Percentiles rank a stretch among this genome's conserved stretches.
These are phyloP conservation scores for Premnoplex brunnescens DNA, from an alignment of 2,797 vertebrate species.

Conservation along the genomic window DNA sequence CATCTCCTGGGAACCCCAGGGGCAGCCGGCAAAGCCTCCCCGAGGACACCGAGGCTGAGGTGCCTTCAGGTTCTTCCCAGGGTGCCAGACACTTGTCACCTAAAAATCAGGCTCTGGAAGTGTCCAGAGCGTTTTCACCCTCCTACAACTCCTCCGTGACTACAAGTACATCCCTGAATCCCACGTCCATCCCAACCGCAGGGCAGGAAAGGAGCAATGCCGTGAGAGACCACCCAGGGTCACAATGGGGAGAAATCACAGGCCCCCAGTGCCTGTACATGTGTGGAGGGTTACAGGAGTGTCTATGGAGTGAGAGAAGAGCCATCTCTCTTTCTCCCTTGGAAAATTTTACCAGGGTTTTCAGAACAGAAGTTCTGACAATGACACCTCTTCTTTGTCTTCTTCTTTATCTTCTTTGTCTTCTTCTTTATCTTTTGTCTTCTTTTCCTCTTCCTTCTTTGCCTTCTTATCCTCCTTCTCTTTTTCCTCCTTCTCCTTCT, in stretches of 20 bases:
- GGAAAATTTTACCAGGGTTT: not conserved
- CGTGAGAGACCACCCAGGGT: rapidly evolving
- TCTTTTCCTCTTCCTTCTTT: not conserved
- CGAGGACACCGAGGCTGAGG: rapidly evolving
- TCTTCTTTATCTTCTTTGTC: not conserved
- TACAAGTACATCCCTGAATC: not conserved
- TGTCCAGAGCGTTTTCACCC: not conserved
- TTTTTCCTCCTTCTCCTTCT: not conserved
- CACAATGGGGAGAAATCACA: not conserved
- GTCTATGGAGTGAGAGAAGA: not conserved
- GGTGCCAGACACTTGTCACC: not conserved
- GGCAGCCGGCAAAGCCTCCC: not conserved
- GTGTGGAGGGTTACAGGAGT: rapidly evolving
- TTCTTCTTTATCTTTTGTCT: too few relatives aligned
- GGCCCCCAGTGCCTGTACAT: rapidly evolving
- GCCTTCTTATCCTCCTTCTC: not conserved
- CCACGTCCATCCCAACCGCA: not conserved
- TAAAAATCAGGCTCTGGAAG: not conserved
- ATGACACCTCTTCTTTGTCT: too few relatives aligned
- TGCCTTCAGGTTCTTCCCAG: not conserved
- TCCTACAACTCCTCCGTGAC: rapidly evolving
- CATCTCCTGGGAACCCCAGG: not conserved
- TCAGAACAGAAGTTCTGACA: not conserved
- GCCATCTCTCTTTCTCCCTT: not conserved
- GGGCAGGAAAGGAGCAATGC: not conserved